A percentile compares a stretch with the other conserved stretches of the same genome.
These are phyloP conservation scores for Netelia fuscicornis DNA, from an alignment of 2,888 invertebrate genomes.

Conservation along the genomic window DNA sequence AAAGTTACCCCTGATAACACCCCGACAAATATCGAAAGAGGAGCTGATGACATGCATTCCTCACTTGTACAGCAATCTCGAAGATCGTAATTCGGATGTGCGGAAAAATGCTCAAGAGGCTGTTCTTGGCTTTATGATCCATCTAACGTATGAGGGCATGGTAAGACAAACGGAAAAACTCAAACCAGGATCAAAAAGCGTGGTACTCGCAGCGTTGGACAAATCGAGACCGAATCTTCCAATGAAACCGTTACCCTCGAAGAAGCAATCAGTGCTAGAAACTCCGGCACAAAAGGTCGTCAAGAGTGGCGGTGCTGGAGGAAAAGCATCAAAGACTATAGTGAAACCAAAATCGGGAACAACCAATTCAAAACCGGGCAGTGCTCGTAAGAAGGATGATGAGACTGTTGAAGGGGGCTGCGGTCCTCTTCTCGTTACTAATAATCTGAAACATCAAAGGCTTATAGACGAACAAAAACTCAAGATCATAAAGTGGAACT, in stretches of 20 bases:
- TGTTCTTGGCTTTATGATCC: conserved; percentile 96
- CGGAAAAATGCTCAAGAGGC: conserved; percentile 96
- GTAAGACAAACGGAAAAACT: conserved; percentile 91
- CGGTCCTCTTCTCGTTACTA: conserved; percentile 88
- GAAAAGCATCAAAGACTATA: conserved; percentile 85
- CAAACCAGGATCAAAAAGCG: conserved; percentile 92
- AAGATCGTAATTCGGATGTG: conserved; percentile 96
- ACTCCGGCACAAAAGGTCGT: conserved; percentile 85
- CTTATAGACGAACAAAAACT: conserved; percentile 97
- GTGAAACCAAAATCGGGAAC: conserved; percentile 87
- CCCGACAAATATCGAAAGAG: conserved; percentile 91
- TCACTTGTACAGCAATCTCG: conserved; percentile 92
- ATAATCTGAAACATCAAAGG: conserved; percentile 96
- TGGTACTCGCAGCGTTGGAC: conserved; percentile 92
- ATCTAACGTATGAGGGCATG: conserved; percentile 94
- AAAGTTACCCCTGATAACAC: conserved; percentile 90
- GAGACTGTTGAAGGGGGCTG: conserved; percentile 88
- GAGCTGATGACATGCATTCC: conserved; percentile 93
- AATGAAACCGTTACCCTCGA: conserved; percentile 90
- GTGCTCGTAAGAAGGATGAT: conserved; percentile 92
- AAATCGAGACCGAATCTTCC: conserved; percentile 95
- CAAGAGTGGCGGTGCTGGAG: conserved; percentile 86
- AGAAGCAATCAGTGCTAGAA: conserved; percentile 87
- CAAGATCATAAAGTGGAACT: conserved; percentile 98
- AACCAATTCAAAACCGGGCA: conserved; percentile 76